These are phyloP conservation scores for Oryzaephilus surinamensis DNA, from an alignment of 1,140 invertebrate species.

Conservation along the genomic window DNA sequence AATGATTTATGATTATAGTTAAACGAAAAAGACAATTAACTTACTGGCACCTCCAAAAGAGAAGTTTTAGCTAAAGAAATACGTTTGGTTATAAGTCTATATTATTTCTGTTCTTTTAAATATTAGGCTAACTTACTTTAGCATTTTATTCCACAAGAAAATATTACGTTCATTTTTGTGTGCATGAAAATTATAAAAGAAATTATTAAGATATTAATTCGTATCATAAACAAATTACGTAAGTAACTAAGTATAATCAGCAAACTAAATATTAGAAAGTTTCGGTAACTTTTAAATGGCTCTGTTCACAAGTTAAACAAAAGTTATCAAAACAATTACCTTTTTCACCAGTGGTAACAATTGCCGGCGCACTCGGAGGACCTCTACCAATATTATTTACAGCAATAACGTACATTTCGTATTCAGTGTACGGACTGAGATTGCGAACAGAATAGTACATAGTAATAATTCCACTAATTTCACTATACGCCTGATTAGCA, in stretches of 20 bases:
- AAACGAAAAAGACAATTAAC: constrained; percentile 45
- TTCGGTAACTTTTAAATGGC: too few relatives aligned
- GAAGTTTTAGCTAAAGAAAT: constrained; percentile 57
- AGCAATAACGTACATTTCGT: constrained; percentile 92
- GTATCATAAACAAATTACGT: too few relatives aligned
- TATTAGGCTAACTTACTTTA: too few relatives aligned
- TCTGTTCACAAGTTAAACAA: constrained; percentile 7
- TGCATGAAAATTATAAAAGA: too few relatives aligned
- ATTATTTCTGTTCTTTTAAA: too few relatives aligned
- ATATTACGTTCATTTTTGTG: too few relatives aligned
- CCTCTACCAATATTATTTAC: constrained; percentile 89
- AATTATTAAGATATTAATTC: too few relatives aligned
- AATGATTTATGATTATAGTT: too few relatives aligned
- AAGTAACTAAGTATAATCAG: too few relatives aligned
- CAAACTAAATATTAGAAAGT: too few relatives aligned
- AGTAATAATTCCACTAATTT: constrained; percentile 85
- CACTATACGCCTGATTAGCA: constrained; percentile 68
- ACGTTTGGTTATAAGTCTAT: too few relatives aligned
- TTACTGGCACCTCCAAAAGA: constrained; percentile 81
- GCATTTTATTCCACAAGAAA: too few relatives aligned
- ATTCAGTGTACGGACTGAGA: constrained; percentile 88
- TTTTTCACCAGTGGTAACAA: constrained; percentile 91
- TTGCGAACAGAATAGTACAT: constrained; percentile 84
- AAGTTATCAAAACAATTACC: constrained; percentile 48
- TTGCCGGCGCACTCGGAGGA: constrained; percentile 68